Evolutionary conservation across 1,140 invertebrate genomes (phyloP), one percentile per base, ranked within the genome.

Genomic region (Eueides isabella): DNA sequence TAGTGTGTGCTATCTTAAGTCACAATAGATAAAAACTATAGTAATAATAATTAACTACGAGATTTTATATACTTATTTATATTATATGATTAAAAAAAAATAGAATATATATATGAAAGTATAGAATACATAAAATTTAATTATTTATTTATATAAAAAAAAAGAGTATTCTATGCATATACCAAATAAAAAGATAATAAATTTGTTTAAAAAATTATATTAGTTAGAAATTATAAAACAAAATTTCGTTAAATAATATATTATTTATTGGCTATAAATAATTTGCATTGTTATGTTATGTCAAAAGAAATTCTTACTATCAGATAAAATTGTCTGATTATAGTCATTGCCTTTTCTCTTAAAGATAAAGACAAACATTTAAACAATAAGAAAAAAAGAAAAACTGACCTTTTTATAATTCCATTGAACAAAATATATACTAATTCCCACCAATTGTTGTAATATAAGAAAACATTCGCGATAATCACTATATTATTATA

Each of bases 401-500:
- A 71, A 69, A 65, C 71, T 69, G 64, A 77, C 71, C 71, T 77
- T 66, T 48, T 55, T 68, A 5, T 67, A 48, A 62, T 68, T 72
- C 69, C 74, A 76, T 72, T 61, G 26, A n/a, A 66, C 14, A 63
- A 41, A 28, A 61, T 29, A 70, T n/a, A 55, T 26, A 23, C 2
- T 55, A 55, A 55, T 55, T 55, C 48, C 23, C 48, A 55, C 23
- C 48, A 55, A 55, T 55, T 30, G 5, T 16, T 38, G 16, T 19
- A 63, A 2, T 31, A 30, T 0, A 19, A 63, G 28, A 26, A 76
- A 80, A 80, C 69, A 81, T 71, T 74, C 63, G 64, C 69, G 44
- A 67, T 64, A 72, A 80, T 75, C 80, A 78, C 81, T 85, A 80
- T 80, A 78, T 77, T 74, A 69, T 80, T 74, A 80, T 80, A 85